Evolutionary conservation across 1,140 invertebrate genomes (phyloP).

Genomic region (Brachionus rotundiformis): DNA sequence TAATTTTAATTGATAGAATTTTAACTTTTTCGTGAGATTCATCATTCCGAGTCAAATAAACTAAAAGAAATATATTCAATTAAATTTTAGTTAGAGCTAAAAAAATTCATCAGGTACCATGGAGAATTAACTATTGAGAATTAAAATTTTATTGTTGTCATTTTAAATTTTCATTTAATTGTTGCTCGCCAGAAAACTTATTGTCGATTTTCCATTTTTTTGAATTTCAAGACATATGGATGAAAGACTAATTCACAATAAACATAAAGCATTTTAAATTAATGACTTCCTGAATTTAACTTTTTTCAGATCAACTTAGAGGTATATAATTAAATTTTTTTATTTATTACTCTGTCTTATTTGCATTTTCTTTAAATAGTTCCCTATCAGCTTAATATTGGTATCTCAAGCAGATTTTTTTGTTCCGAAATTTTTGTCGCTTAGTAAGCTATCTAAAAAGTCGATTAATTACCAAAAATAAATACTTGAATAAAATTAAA

Average conservation of each 20-base stretch:
- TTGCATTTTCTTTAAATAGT: slow-evolving; percentile 15
- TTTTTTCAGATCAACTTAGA: slow-evolving; percentile 23
- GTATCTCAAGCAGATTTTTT: slow-evolving; percentile 49
- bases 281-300: slow-evolving; percentile 47
- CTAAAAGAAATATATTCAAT: neutral
- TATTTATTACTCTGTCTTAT: slow-evolving; percentile 1
- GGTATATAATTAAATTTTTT: slow-evolving; percentile 45
- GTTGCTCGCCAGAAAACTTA: neutral
- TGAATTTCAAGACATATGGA: slow-evolving; percentile 39
- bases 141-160: slow-evolving; percentile 20
- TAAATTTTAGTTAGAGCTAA: neutral
- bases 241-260: slow-evolving; percentile 22
- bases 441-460: slow-evolving; percentile 12
- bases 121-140: slow-evolving; percentile 29
- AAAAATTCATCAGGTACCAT: slow-evolving; percentile 28
- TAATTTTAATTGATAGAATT: slow-evolving; percentile 47
- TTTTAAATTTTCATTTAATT: slow-evolving; percentile 46
- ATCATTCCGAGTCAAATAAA: slow-evolving; percentile 8
- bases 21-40: slow-evolving; percentile 42
- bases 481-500: slow-evolving; percentile 12
- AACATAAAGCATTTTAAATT: slow-evolving; percentile 39
- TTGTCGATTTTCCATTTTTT: slow-evolving; percentile 8
- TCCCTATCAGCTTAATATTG: slow-evolving; percentile 16
- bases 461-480: slow-evolving; percentile 44
- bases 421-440: slow-evolving; percentile 23